Evolutionary conservation across 2,888 invertebrate species (phyloP).

Genomic region (Rotaria socialis): DNA sequence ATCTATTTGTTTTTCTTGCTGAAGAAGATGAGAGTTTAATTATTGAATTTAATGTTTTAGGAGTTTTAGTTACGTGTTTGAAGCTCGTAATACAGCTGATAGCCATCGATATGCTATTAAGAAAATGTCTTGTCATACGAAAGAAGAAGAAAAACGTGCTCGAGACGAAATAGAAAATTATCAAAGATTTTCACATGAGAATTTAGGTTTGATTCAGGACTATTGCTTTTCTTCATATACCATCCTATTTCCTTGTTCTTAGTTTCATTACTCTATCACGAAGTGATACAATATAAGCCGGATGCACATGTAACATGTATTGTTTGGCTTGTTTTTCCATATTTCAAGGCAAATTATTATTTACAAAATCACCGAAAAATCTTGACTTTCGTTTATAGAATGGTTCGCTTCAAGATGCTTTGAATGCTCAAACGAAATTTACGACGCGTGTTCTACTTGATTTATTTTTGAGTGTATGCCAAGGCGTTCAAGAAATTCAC

Average conservation of each 20-base stretch:
- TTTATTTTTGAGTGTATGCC: slow-evolving; percentile 13
- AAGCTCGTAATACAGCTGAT: slow-evolving; percentile 10
- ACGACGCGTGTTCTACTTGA: not conserved
- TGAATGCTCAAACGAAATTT: not conserved
- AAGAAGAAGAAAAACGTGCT: not conserved
- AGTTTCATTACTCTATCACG: not conserved
- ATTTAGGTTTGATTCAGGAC: not conserved
- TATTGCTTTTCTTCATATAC: not conserved
- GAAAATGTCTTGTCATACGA: slow-evolving; percentile 21
- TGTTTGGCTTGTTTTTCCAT: not conserved
- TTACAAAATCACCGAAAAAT: too few relatives aligned
- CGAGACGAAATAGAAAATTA: slow-evolving; percentile 22
- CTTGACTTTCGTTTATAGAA: not conserved
- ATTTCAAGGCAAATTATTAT: not conserved
- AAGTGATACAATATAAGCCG: not conserved
- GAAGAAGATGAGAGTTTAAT: not conserved
- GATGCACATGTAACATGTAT: not conserved
- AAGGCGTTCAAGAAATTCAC: not conserved
- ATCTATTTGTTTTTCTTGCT: too few relatives aligned
- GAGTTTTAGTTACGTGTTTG: slow-evolving; percentile 10
- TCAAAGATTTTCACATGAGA: slow-evolving; percentile 2
- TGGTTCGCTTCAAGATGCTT: not conserved
- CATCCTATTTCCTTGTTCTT: not conserved
- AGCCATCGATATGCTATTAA: not conserved
- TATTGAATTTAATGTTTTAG: not conserved